A percentile compares a stretch with the other conserved stretches of the same genome.
Conservation (phyloP, 2,797 vertebrate genomes). For the Fistularia commersonii region DNA sequence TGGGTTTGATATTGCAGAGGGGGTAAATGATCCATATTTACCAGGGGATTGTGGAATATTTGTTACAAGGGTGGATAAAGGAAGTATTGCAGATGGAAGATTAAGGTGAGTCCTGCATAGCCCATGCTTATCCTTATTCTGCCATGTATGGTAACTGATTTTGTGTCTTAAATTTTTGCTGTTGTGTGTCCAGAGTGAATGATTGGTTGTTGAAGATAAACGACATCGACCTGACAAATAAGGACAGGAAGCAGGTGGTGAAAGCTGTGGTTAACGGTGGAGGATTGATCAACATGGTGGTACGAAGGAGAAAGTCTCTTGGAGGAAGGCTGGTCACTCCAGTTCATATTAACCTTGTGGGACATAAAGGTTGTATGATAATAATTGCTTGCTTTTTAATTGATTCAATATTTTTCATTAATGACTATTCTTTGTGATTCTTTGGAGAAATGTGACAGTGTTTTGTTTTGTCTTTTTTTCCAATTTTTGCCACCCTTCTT, state of each 20-base stretch:
- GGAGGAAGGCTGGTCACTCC: slow-evolving; percentile 90
- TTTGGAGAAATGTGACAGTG: no score
- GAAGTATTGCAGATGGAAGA: slow-evolving; percentile 93
- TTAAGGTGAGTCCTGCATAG: slow-evolving; percentile 78
- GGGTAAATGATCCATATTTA: slow-evolving; percentile 92
- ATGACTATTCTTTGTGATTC: not conserved
- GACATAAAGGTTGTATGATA: slow-evolving; percentile 86
- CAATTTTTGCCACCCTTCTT: slow-evolving; percentile 4
- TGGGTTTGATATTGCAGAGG: slow-evolving; percentile 96
- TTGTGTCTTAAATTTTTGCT: not conserved
- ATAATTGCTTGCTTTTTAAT: not conserved
- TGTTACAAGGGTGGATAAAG: slow-evolving; percentile 96
- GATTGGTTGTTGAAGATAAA: slow-evolving; percentile 97
- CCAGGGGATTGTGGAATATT: slow-evolving; percentile 96
- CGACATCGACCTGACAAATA: slow-evolving; percentile 93
- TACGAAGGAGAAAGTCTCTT: slow-evolving; percentile 92
- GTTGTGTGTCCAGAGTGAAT: slow-evolving; percentile 81
- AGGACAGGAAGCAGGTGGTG: slow-evolving; percentile 95
- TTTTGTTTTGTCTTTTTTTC: not conserved
- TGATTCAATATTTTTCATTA: not conserved
- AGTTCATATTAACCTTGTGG: slow-evolving; percentile 88
- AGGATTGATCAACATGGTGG: slow-evolving; percentile 94
- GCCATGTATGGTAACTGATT: not conserved
- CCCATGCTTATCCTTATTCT: no score
- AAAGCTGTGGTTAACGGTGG: slow-evolving; percentile 90